A percentile compares a stretch with the other conserved stretches of the same genome.
These are phyloP conservation scores for Dinocampus coccinellae DNA, from an alignment of 2,888 invertebrate species.

Conservation along the genomic window DNA sequence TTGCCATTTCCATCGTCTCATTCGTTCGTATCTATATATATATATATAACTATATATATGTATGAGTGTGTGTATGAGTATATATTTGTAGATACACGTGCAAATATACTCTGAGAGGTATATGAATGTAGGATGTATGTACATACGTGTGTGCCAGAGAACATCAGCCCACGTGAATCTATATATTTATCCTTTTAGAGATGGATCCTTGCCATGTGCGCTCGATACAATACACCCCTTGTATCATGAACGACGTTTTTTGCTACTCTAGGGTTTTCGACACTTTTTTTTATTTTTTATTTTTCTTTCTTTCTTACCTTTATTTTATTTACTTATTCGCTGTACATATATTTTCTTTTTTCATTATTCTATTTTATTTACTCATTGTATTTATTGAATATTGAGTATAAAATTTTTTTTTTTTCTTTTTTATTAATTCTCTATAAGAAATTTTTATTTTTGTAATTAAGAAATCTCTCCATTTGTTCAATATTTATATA, in stretches of 20 bases:
- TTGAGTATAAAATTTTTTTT: too few species aligned
- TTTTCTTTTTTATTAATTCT: too few species aligned
- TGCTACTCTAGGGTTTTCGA: conserved; percentile 25
- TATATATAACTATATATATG: background rate
- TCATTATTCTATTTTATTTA: too few species aligned
- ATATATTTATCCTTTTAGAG: conserved; percentile 33
- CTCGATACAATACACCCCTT: conserved; percentile 6
- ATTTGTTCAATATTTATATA: too few species aligned
- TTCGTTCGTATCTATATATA: background rate
- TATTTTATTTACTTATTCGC: too few species aligned
- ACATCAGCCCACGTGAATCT: conserved; percentile 28
- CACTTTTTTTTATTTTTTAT: conserved; percentile 21
- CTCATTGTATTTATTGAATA: too few species aligned
- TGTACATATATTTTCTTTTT: too few species aligned
- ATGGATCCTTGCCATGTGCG: conserved; percentile 41
- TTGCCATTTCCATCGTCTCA: conserved; percentile 49
- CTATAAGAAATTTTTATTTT: too few species aligned
- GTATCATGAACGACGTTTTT: background rate
- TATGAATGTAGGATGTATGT: background rate
- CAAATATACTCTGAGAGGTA: conserved; percentile 12
- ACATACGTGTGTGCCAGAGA: conserved; percentile 7
- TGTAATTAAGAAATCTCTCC: too few species aligned
- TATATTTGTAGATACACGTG: background rate
- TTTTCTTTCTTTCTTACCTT: too few species aligned
- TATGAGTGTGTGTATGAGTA: conserved; percentile 15